A percentile compares a stretch with the other conserved stretches of the same genome.
Conservation (phyloP, 2,797 vertebrate species). For the Hypotaenidia okinawae region DNA sequence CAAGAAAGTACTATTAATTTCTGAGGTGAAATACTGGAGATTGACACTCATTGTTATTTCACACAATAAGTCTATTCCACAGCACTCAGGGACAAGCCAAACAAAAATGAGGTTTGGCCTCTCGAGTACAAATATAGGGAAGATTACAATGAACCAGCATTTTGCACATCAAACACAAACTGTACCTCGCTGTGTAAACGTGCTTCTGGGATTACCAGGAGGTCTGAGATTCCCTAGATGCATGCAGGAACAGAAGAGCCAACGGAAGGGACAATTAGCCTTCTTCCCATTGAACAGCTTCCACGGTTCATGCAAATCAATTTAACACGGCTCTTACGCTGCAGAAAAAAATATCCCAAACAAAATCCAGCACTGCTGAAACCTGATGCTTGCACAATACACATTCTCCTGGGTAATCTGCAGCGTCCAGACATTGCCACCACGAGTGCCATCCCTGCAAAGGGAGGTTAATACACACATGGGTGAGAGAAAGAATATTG, state of each 20-base stretch:
- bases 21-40: constrained; percentile 47
- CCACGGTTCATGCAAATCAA: neutral
- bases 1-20: constrained; percentile 61
- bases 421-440: neutral
- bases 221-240: constrained; percentile 20
- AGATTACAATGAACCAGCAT: neutral
- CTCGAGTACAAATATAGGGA: neutral
- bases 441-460: neutral
- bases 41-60: constrained; percentile 49
- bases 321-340: neutral
- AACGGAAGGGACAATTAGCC: neutral
- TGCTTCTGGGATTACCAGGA: neutral
- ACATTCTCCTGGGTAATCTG: neutral
- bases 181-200: neutral
- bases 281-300: constrained; percentile 2
- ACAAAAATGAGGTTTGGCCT: constrained; percentile 37
- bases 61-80: constrained; percentile 24
- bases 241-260: neutral
- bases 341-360: neutral
- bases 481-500: neutral
- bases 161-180: neutral
- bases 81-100: neutral
- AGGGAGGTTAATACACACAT: neutral
- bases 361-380: constrained; percentile 25
- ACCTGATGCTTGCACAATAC: constrained; percentile 3